Evolutionary conservation across 2,797 vertebrate genomes (phyloP).

Genomic region (Pseudochaenichthys georgianus): DNA sequence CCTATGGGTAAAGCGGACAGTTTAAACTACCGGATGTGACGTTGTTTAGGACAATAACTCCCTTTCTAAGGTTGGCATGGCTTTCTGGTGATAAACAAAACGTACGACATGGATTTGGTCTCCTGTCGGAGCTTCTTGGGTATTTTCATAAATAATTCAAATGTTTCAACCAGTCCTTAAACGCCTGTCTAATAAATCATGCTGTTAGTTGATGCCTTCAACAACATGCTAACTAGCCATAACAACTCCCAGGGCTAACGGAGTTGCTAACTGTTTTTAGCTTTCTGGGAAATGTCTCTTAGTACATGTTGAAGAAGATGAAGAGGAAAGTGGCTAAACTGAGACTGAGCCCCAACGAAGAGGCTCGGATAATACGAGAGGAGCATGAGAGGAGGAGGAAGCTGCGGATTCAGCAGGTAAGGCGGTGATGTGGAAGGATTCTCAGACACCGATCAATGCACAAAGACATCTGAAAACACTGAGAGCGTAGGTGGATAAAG

Average conservation of each 20-base stretch:
- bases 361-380: constrained; percentile 89
- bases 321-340: constrained; percentile 85
- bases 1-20: constrained; percentile 56
- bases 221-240: constrained; percentile 9
- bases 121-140: fast-evolving
- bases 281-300: constrained; percentile 9
- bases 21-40: constrained; percentile 83
- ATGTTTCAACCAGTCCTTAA: not conserved
- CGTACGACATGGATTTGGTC: fast-evolving
- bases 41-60: not conserved
- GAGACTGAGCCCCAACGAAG: constrained; percentile 93
- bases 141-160: fast-evolving
- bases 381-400: constrained; percentile 92
- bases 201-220: fast-evolving
- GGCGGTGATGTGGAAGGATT: too few species aligned
- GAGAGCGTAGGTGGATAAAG: too few species aligned
- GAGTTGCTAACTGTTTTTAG: not conserved
- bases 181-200: not conserved
- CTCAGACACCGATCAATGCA: too few species aligned
- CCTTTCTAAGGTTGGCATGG: constrained; percentile 41
- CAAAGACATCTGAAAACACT: too few species aligned
- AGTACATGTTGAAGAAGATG: constrained; percentile 77
- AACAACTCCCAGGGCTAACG: constrained; percentile 11
- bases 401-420: constrained; percentile 92
- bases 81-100: constrained; percentile 10